phyloP scores from a whole-genome alignment of 2,797 vertebrate genomes.

The Microctenopoma stevenorrisi region DNA sequence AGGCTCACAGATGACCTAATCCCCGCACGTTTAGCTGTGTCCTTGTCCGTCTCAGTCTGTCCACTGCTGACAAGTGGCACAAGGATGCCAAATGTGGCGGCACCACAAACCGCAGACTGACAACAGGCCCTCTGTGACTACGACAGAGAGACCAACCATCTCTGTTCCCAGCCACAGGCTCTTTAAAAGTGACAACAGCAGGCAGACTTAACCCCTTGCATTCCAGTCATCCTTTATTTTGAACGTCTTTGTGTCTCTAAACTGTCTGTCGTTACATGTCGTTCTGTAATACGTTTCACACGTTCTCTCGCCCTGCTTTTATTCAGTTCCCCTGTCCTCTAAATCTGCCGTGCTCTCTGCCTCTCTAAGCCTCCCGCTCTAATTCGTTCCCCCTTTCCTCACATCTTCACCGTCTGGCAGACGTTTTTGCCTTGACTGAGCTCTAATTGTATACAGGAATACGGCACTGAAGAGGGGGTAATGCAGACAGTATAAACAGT shows the following conservation, averaged over 20 bases:
- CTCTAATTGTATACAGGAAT: conserved; percentile 34
- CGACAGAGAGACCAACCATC: conserved; percentile 9
- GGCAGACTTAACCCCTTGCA: conserved; percentile 19
- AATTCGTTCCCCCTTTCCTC: conserved; percentile 26
- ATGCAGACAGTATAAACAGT: conserved; percentile 23
- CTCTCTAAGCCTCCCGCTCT: conserved; percentile 5
- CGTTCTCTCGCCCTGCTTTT: conserved; percentile 11
- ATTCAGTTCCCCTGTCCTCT: conserved; percentile 25
- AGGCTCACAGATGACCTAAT: conserved; percentile 36
- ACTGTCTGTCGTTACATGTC: background rate
- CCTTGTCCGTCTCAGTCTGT: conserved; percentile 26
- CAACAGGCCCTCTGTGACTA: conserved; percentile 6
- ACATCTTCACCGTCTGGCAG: conserved; percentile 22
- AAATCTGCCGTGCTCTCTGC: conserved; percentile 27
- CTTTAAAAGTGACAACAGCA: conserved; percentile 22
- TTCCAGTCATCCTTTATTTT: background rate
- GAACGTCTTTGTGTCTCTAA: conserved; percentile 6
- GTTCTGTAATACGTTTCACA: conserved; percentile 9
- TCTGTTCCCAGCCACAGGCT: conserved; percentile 20
- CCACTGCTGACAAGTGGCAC: conserved; percentile 42
- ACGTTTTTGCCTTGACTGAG: conserved; percentile 25
- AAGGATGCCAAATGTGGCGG: conserved; percentile 26
- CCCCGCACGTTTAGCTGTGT: conserved; percentile 3
- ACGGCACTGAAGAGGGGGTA: background rate
- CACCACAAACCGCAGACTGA: conserved; percentile 32